These are phyloP conservation scores for Sycophila texana DNA, from an alignment of 2,888 invertebrate species.

Conservation along the genomic window DNA sequence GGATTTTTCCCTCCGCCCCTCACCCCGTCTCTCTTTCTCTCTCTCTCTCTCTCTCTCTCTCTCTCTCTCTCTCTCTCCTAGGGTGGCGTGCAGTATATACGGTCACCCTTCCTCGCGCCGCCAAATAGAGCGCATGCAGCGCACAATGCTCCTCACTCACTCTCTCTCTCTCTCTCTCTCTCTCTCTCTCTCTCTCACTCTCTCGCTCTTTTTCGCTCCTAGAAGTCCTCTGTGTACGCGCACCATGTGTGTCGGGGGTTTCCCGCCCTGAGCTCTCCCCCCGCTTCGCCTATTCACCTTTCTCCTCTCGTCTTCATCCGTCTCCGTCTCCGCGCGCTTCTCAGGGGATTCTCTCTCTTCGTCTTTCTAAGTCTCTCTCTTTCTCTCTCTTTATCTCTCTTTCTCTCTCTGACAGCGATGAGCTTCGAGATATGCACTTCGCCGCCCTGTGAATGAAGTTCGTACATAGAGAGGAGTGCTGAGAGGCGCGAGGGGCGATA, in stretches of 20 bases:
- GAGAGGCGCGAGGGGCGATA: background rate
- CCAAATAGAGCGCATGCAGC: constrained; percentile 50
- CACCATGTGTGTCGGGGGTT: constrained; percentile 21
- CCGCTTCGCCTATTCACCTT: background rate
- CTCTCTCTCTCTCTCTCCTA: constrained; percentile 37
- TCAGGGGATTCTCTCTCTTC: background rate
- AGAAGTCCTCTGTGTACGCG: constrained; percentile 25
- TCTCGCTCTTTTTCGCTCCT: constrained; percentile 28
- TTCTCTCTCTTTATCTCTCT: background rate
- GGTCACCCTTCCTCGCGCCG: constrained; percentile 52
- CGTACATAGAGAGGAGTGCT: constrained; percentile 12
- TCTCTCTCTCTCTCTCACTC: constrained; percentile 41
- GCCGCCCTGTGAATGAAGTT: constrained; percentile 37
- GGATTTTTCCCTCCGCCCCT: constrained; percentile 60
- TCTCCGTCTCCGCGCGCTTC: background rate
- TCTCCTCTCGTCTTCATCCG: background rate
- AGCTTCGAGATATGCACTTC: constrained; percentile 44
- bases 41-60: constrained; percentile 34
- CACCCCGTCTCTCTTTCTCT: too few species aligned
- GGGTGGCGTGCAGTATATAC: constrained; percentile 23
- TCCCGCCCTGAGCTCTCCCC: constrained; percentile 29
- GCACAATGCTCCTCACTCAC: constrained; percentile 42
- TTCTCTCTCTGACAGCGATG: constrained; percentile 40
- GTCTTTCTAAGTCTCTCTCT: background rate
- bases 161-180: constrained; percentile 29